phyloP scores from a whole-genome alignment of 2,797 vertebrate genomes.

The Melanotaenia boesemani region DNA sequence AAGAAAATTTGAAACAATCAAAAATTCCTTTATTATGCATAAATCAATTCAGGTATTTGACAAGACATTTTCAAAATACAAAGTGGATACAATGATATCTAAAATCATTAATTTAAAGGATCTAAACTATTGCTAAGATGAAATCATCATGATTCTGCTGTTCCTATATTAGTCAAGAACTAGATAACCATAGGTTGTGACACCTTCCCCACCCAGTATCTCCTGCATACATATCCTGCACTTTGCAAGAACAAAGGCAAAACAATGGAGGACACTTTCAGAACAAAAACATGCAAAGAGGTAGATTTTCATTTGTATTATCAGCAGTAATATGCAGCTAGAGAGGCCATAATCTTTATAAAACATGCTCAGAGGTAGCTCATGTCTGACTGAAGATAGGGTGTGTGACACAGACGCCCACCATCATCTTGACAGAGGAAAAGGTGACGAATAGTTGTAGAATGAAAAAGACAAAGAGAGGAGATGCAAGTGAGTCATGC shows the following conservation, averaged over 20 bases:
- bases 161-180: too few relatives aligned
- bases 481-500: conserved; percentile 14
- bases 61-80: background rate
- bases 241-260: background rate
- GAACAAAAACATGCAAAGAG: background rate
- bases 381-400: conserved; percentile 8
- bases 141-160: too few relatives aligned
- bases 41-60: background rate
- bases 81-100: too few relatives aligned
- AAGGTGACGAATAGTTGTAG: conserved; percentile 16
- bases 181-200: too few relatives aligned
- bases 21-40: background rate
- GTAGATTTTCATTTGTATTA: too few relatives aligned
- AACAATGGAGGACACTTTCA: background rate
- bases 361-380: too few relatives aligned
- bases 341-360: too few relatives aligned
- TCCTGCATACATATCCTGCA: background rate
- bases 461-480: conserved; percentile 20
- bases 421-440: conserved; percentile 15
- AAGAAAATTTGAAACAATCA: background rate
- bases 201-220: too few relatives aligned
- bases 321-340: too few relatives aligned
- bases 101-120: too few relatives aligned
- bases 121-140: too few relatives aligned
- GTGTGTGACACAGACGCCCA: conserved; percentile 23